Percentiles rank a stretch among this genome's conserved stretches.
Conservation (phyloP, 2,888 invertebrate species). For the Philereme vetulata region DNA sequence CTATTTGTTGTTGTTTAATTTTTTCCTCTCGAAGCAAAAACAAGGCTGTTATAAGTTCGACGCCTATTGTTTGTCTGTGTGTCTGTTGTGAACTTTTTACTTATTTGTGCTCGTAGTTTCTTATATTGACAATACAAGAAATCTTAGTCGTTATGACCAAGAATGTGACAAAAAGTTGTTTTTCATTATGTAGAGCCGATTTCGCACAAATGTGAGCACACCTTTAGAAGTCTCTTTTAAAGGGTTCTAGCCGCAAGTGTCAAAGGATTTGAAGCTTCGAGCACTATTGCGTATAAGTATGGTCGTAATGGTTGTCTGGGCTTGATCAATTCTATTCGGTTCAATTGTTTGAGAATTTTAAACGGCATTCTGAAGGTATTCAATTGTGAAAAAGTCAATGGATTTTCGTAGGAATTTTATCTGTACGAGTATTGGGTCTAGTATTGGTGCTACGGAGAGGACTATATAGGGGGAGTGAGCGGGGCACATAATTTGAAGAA, state of each 20-base stretch:
- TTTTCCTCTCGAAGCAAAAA: too few species aligned
- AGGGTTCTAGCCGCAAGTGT: conserved; percentile 1
- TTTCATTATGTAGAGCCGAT: neutral
- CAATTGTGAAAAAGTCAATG: neutral
- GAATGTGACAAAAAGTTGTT: neutral
- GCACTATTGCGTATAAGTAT: neutral
- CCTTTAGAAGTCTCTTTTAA: neutral
- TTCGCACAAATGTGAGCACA: neutral
- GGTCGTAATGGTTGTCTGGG: neutral
- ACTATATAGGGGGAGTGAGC: too few species aligned
- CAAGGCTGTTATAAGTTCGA: too few species aligned
- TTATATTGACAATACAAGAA: too few species aligned
- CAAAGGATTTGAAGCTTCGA: neutral
- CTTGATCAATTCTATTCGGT: conserved; percentile 5
- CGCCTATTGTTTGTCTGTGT: too few species aligned
- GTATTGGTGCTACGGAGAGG: too few species aligned
- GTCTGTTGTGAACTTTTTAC: too few species aligned
- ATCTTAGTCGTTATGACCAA: too few species aligned
- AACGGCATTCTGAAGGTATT: neutral
- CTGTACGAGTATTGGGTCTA: too few species aligned
- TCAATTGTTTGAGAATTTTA: neutral
- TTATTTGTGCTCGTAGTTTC: too few species aligned
- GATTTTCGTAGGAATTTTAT: neutral
- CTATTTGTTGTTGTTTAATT: too few species aligned
- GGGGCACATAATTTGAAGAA: too few species aligned